These are phyloP conservation scores for Leucopsar rothschildi DNA, from an alignment of 2,113 vertebrate genomes.

Conservation along the genomic window DNA sequence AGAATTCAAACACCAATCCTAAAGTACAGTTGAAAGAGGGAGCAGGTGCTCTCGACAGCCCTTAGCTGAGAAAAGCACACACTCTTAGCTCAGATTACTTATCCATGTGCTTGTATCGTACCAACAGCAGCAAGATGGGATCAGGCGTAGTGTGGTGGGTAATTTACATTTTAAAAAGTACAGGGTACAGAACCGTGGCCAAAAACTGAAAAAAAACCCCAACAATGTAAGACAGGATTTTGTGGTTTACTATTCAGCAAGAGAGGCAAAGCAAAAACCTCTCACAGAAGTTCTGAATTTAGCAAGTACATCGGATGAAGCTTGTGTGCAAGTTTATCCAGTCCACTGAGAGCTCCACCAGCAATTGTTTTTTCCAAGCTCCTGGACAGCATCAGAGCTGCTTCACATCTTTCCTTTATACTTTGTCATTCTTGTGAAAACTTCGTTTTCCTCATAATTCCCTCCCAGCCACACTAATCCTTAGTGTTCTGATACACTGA, in stretches of 20 bases:
- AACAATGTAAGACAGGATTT: neutral
- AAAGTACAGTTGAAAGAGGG: neutral
- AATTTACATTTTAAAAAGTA: neutral
- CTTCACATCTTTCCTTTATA: neutral
- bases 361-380: neutral
- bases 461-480: neutral
- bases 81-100: neutral
- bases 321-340: neutral
- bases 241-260: neutral
- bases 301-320: neutral
- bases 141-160: rapidly evolving
- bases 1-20: neutral
- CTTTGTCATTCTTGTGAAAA: neutral
- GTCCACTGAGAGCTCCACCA: neutral
- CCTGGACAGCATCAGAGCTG: neutral
- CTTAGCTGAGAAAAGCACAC: neutral
- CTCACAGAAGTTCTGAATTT: neutral
- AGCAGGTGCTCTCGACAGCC: neutral
- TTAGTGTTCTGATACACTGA: neutral
- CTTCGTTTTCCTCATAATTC: neutral
- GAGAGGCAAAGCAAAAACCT: neutral
- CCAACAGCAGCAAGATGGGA: neutral
- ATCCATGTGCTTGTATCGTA: neutral
- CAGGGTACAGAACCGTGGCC: neutral
- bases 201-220: neutral